These are phyloP conservation scores for Acleris emargana DNA, from an alignment of 2,888 invertebrate genomes.

Conservation along the genomic window DNA sequence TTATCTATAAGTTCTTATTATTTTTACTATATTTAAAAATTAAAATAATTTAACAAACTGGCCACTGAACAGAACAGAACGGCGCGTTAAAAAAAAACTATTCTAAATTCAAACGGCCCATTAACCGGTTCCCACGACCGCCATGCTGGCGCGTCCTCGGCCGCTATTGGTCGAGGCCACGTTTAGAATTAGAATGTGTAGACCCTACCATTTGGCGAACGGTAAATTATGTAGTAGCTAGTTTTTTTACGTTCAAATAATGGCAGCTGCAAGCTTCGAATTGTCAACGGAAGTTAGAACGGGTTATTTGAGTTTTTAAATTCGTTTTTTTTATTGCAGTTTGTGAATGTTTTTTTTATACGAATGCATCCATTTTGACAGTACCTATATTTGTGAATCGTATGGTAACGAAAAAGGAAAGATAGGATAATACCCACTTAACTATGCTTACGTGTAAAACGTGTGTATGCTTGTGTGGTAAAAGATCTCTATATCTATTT, in stretches of 20 bases:
- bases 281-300: slow-evolving; percentile 50
- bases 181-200: slow-evolving; percentile 83
- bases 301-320: slow-evolving; percentile 1
- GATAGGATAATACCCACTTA: no score
- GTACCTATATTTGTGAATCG: no score
- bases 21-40: slow-evolving; percentile 36
- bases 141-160: slow-evolving; percentile 81
- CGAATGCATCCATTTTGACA: not conserved
- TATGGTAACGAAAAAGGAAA: no score
- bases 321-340: not conserved
- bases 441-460: no score
- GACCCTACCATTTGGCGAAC: slow-evolving; percentile 83
- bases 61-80: slow-evolving; percentile 63
- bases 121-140: slow-evolving; percentile 83
- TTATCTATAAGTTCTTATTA: slow-evolving; percentile 43
- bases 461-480: no score
- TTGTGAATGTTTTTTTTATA: not conserved
- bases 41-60: slow-evolving; percentile 65
- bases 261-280: slow-evolving; percentile 65
- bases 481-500: no score
- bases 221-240: slow-evolving; percentile 76
- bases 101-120: slow-evolving; percentile 83
- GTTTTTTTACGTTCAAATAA: slow-evolving; percentile 74
- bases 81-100: slow-evolving; percentile 78
- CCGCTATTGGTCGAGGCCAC: slow-evolving; percentile 80